Base-by-base conservation (phyloP, 2,888 invertebrate species). In the Atethmia centrago region DNA sequence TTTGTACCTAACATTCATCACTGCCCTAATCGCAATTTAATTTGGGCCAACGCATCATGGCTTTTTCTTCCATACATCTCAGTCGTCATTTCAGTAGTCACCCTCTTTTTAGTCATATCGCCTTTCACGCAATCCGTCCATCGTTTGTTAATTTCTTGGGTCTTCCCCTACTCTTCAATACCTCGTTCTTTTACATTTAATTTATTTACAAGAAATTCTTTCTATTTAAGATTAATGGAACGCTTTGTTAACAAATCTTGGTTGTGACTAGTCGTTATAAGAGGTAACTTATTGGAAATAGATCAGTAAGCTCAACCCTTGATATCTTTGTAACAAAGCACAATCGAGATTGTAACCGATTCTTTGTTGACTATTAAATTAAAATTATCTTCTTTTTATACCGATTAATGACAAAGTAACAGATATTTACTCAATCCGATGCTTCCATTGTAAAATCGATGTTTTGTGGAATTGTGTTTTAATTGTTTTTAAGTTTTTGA, bases 301-400 rank as follows among this genome's bases (percentile, higher is more conserved):
- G 12, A 79, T 47, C n/a, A n/a, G 45, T 77, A 16, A 28, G 25
- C 64, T 58, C 42, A 42, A 64, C 25, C 79, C 72, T 80, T 79
- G 63, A 63, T 71, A 71, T 71, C 16, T 72, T 63, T 51, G 58
- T 64, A 47, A 72, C 73, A 79, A 76, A 79, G n/a, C 36, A 58
- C 36, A 47, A 72, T n/a, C 21, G 51, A 40, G 25, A 5, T 36
- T 53, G 58, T 53, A 59, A 31, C 47, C 40, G 31, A 80, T 59
- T 80, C 59, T 64, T 80, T 77, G 80, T 80, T 79, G 36, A 40
- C 58, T 47, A 61, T 72, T 63, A 40, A 51, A 72, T 80, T 59
- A 31, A 72, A 79, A 72, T 80, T 47, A 40, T 7, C 47, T 59
- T 64, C 58, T 31, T 47, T n/a, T 47, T 51, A 58, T 53, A 72